Percentiles rank a stretch among this genome's conserved stretches.
These are phyloP conservation scores for Esox lucius DNA, from an alignment of 2,797 vertebrate genomes.

Conservation along the genomic window DNA sequence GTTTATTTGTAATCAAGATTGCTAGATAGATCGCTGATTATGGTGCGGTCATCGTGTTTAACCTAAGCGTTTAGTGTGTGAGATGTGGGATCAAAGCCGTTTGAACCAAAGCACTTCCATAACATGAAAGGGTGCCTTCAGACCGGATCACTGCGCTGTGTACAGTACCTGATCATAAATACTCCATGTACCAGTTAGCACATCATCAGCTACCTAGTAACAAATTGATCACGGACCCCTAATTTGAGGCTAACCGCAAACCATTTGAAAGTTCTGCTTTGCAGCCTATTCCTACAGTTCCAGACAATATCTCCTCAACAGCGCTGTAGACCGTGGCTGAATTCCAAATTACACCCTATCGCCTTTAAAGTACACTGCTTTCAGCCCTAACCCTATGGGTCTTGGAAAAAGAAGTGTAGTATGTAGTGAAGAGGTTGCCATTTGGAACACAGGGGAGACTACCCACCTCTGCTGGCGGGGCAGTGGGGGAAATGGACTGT, in stretches of 20 bases:
- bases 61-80: not conserved
- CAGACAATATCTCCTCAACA: slow-evolving; percentile 33
- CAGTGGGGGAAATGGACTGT: slow-evolving; percentile 54
- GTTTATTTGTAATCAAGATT: not conserved
- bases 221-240: slow-evolving; percentile 74
- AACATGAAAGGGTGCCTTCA: slow-evolving; percentile 25
- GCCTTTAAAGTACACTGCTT: not conserved
- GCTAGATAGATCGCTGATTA: not conserved
- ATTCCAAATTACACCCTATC: not conserved
- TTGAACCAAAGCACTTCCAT: not conserved
- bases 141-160: slow-evolving; percentile 24
- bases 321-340: not conserved
- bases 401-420: not conserved
- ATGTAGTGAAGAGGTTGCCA: not conserved
- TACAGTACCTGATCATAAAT: slow-evolving; percentile 4
- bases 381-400: not conserved
- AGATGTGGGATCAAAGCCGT: not conserved
- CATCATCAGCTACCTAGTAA: slow-evolving; percentile 48
- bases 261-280: slow-evolving; percentile 35
- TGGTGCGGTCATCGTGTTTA: not conserved
- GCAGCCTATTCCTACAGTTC: slow-evolving; percentile 55
- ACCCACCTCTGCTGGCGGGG: not conserved
- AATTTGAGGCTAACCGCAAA: slow-evolving; percentile 60
- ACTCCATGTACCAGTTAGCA: slow-evolving; percentile 51
- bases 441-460: not conserved